Base-by-base conservation (phyloP, 2,113 vertebrate genomes). In the Zapornia atra region DNA sequence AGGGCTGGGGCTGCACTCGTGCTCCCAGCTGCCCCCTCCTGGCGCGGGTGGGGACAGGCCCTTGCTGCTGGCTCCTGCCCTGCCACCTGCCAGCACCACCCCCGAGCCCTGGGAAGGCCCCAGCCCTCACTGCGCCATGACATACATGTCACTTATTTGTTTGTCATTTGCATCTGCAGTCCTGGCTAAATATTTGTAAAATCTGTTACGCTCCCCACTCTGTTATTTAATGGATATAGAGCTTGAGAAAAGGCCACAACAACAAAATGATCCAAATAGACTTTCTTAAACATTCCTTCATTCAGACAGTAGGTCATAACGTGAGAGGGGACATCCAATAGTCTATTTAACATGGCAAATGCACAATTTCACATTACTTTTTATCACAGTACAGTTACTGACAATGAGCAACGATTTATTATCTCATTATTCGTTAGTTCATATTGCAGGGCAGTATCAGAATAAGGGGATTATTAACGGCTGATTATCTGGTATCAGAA, bases 401-500 rank as follows among this genome's bases (percentile, higher is more conserved):
- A 51, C 42, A 80, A 42, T 61, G 66, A 44, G 50, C 56, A 95
- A 48, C 64, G 48, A n/a, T 64, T 88, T 64, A 70, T 9, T 75
- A 38, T 64, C 38, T 75, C 6, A 40, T 90, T 78, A 71, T 85
- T 86, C 16, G 44, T 28, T 42, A 25, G 21, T 76, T 94, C n/a
- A 11, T 91, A 46, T 36, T 82, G 48, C 60, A 71, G 50, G 34
- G 7, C 48, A 90, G 77, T 71, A 48, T 71, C 66, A 87, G 73
- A 80, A 33, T 72, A 71, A 48, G 28, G 57, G 54, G 29, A 61
- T 91, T 92, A 92, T 94, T 95, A 94, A 92, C 72, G 71, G 44
- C 31, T 15, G 44, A 59, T 95, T 76, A 38, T 82, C 64, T 90
- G 88, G 53, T 83, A 92, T 95, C 95, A 97, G 95, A 95, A 95